Evolutionary conservation across 1,140 invertebrate species (phyloP), one percentile per base, ranked within the genome.

Genomic region (Dinoponera quadriceps): DNA sequence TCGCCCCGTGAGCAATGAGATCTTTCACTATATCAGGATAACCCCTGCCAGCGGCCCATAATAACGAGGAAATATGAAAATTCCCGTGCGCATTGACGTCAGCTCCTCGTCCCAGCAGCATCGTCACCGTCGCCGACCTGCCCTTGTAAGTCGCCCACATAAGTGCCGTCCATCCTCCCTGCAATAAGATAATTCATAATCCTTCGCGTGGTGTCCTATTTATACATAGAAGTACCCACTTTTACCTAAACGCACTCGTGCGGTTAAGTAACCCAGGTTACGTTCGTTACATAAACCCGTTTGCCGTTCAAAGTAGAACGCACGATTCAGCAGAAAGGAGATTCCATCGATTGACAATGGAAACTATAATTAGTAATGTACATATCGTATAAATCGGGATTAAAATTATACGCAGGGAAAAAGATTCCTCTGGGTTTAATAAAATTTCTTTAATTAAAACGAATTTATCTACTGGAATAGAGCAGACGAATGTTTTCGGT

Each of bases 131-230:
- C 27, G 97, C 96, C 14, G 96, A 96, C 86, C 97, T 96, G 3
- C 98, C 98, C 94, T 99, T 98, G 92, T 99, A 99, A 9, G 97
- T 96, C 0, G 98, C 98, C 99, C 99, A 99, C 97, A 99, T 99
- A 54, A 99, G 95, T 0, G 98, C 95, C 2, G 98, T 98, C 99
- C 99, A 99, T 27, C 98, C 98, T 87, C 98, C 98, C 98, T 99
- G 90, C 84, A 91, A 88, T 66, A 86, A 49, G 60, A 84, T 1
- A 72, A 54, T 20, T n/a, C 14, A 5, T 27, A 27, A 25, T 16
- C 22, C 16, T 51, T 71, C 14, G 4, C 11, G 2, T 0, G 22
- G 20, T 60, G 20, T 38, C n/a, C 7, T 57, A 13, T 63, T 27
- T 55, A 44, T 57, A 14, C 5, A 59, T 11, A 22, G 18, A 54